These are phyloP conservation scores for Lanius ludovicianus DNA, from an alignment of 2,113 vertebrate species.

Conservation along the genomic window DNA sequence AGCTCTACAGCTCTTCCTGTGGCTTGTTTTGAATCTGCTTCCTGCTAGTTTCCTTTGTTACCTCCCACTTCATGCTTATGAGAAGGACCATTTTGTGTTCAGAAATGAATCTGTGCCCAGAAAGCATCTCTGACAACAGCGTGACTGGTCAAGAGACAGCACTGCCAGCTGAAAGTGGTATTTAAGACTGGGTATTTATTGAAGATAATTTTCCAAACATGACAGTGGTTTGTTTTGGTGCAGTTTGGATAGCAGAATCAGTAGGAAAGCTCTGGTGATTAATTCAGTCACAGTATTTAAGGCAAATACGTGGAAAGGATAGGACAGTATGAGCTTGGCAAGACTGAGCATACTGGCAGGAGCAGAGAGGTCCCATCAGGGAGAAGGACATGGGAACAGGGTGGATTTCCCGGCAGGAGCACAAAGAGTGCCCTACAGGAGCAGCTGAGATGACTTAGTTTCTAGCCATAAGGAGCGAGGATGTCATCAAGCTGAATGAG, in stretches of 20 bases:
- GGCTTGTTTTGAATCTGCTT: background rate
- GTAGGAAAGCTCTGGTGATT: background rate
- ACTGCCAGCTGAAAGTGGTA: background rate
- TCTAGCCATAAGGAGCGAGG: background rate
- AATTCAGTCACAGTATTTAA: background rate
- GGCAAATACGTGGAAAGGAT: background rate
- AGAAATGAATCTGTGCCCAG: background rate
- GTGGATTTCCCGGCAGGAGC: background rate
- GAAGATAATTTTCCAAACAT: background rate
- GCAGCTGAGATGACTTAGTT: background rate
- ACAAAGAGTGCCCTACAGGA: background rate
- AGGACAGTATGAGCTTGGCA: background rate
- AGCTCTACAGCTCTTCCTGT: background rate
- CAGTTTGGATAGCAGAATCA: background rate
- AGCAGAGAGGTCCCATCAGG: accelerated
- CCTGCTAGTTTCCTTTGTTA: background rate
- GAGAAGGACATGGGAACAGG: background rate
- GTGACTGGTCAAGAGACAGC: background rate
- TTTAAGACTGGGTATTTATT: background rate
- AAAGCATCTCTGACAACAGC: background rate
- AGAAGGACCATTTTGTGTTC: background rate
- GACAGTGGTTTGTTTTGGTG: background rate
- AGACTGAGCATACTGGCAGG: background rate
- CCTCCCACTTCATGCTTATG: background rate
- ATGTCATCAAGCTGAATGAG: background rate